Base-by-base conservation (phyloP, 2,888 invertebrate genomes). In the Zelleria hepariella region DNA sequence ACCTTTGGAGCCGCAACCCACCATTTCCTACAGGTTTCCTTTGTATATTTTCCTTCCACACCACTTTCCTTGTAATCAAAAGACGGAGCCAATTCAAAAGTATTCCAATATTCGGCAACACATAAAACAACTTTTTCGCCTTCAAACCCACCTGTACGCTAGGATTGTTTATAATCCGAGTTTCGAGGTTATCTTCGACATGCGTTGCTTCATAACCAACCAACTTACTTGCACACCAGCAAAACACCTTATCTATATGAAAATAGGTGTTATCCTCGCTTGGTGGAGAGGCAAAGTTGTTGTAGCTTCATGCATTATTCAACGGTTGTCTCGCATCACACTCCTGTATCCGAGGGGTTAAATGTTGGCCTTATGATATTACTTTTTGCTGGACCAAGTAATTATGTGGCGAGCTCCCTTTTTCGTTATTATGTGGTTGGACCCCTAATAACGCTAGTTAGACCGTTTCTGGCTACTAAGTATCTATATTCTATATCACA, bases 261-360 rank as follows among this genome's bases (percentile, higher is more conserved):
- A 15, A 10, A 42, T 15, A 42, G 32, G 32, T 42, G 32, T 42
- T 42, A 42, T 42, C 15, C 15, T 42, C 15, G 32, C 32, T 15
- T 42, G 32, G 32, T 15, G 15, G 32, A 42, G 32, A 10, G 15
- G 32, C 15, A 42, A 42, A 4, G 32, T 42, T 42, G 15, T 42
- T 3, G 32, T 15, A 5, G 59, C 63, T 60, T 77, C 74, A 78
- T 78, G 69, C 71, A 78, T 78, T 65, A 78, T 78, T 78, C 78
- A 78, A 69, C 54, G 63, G 60, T 60, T 64, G 63, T 61, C 71
- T 69, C 72, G 68, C 76, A 77, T 77, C 77, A 75, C 71, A 69
- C 71, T 68, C 67, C 65, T 71, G 69, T 71, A 75, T 69, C 73
- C 69, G 59, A n/a, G 58, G 15, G 51, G 32, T 23, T 25, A 59